These are phyloP conservation scores for Pharmacophagus antenor DNA, from an alignment of 2,888 invertebrate genomes.

Conservation along the genomic window DNA sequence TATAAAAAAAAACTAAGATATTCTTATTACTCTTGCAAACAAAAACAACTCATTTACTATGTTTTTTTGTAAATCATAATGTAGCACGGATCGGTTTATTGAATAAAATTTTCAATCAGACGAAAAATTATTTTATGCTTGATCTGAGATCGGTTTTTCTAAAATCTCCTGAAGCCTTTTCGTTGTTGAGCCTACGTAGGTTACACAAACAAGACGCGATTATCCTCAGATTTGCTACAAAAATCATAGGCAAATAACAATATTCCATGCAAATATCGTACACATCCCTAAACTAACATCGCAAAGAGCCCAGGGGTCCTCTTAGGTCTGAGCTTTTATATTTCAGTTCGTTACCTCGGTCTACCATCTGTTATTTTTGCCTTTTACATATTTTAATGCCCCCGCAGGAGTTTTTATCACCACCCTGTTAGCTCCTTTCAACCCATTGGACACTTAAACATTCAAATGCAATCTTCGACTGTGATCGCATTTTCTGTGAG, in stretches of 20 bases:
- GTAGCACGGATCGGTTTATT: not conserved
- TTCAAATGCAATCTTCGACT: slow-evolving; percentile 60
- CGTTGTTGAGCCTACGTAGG: slow-evolving; percentile 56
- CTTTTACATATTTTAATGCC: slow-evolving; percentile 75
- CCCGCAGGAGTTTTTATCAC: slow-evolving; percentile 57
- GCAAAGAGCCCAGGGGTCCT: slow-evolving; percentile 54
- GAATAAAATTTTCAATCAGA: not conserved
- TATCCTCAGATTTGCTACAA: slow-evolving; percentile 70
- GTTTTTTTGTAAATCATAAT: not conserved
- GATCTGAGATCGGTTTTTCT: not conserved
- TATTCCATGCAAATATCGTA: slow-evolving; percentile 75
- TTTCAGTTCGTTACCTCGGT: slow-evolving; percentile 67
- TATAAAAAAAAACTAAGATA: no score
- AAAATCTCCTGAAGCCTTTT: slow-evolving; percentile 32
- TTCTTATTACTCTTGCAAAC: no score
- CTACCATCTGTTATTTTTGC: slow-evolving; percentile 76
- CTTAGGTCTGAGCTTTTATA: slow-evolving; percentile 56
- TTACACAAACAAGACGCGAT: slow-evolving; percentile 65
- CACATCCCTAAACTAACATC: slow-evolving; percentile 69
- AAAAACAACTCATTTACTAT: no score
- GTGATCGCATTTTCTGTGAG: slow-evolving; percentile 43
- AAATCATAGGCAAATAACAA: slow-evolving; percentile 77
- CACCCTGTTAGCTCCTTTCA: slow-evolving; percentile 63
- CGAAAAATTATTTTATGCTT: not conserved
- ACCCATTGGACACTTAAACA: slow-evolving; percentile 67